These are phyloP conservation scores for Henricia sp. DNA, from an alignment of 53 echinoderm and acorn worm species.

Conservation along the genomic window DNA sequence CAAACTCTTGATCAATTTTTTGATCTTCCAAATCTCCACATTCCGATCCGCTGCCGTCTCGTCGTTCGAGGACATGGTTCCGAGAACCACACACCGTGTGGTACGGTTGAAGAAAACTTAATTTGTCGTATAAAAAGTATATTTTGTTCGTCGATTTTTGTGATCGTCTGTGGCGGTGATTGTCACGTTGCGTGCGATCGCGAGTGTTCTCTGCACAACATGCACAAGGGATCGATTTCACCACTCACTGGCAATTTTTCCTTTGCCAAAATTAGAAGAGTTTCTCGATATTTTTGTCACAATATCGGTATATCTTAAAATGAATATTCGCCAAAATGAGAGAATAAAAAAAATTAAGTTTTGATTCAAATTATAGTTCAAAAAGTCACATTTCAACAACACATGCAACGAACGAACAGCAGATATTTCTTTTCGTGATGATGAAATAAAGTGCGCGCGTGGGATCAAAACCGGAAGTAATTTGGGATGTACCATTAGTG, in stretches of 20 bases:
- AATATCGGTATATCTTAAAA: too few species aligned
- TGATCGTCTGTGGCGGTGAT: too few species aligned
- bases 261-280: too few species aligned
- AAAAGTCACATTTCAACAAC: conserved; percentile 38
- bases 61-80: conserved; percentile 64
- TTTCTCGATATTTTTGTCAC: too few species aligned
- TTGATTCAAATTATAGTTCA: background rate
- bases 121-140: background rate
- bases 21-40: conserved; percentile 99
- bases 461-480: conserved; percentile 21
- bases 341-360: background rate
- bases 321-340: background rate
- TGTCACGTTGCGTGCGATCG: too few species aligned
- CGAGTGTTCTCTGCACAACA: too few species aligned
- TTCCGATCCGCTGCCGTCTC: conserved; percentile 98
- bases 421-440: too few species aligned
- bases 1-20: conserved; percentile 98
- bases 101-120: conserved; percentile 4
- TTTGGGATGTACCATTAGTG: conserved; percentile 13
- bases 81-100: conserved; percentile 35
- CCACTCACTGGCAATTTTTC: too few species aligned
- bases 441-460: conserved; percentile 38
- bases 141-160: conserved; percentile 1
- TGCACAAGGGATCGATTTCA: too few species aligned
- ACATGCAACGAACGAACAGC: too few species aligned